These are phyloP conservation scores for Bubo scandiacus DNA, from an alignment of 2,113 vertebrate species.

Conservation along the genomic window DNA sequence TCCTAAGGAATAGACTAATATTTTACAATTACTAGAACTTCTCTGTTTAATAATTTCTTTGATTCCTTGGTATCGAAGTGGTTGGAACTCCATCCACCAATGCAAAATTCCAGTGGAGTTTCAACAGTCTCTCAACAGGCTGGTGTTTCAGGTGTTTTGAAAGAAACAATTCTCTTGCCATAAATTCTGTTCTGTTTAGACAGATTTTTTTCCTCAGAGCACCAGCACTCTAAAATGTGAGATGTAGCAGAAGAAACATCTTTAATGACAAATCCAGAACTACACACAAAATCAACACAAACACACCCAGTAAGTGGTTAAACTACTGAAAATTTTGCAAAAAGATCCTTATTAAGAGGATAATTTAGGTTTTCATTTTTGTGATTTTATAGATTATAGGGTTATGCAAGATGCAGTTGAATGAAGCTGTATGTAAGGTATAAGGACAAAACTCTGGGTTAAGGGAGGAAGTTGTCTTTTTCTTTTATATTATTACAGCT, in stretches of 20 bases:
- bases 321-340: neutral
- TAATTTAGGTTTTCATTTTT: neutral
- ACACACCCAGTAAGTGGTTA: neutral
- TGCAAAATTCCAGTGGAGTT: neutral
- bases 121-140: neutral
- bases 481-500: neutral
- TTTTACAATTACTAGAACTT: neutral
- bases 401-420: neutral
- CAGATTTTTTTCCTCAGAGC: neutral
- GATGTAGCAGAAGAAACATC: neutral
- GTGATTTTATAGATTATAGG: neutral
- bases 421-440: neutral
- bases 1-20: neutral
- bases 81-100: neutral
- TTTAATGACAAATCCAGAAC: neutral
- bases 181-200: neutral
- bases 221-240: neutral
- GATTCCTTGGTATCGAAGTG: neutral
- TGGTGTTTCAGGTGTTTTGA: neutral
- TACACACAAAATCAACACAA: neutral
- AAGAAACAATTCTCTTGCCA: neutral
- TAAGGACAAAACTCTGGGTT: neutral
- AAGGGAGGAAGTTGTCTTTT: neutral
- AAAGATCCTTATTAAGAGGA: neutral
- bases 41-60: neutral